Evolutionary conservation across 2,113 vertebrate genomes (phyloP), one percentile per base, ranked within the genome.

Genomic region (Spheniscus mendiculus): DNA sequence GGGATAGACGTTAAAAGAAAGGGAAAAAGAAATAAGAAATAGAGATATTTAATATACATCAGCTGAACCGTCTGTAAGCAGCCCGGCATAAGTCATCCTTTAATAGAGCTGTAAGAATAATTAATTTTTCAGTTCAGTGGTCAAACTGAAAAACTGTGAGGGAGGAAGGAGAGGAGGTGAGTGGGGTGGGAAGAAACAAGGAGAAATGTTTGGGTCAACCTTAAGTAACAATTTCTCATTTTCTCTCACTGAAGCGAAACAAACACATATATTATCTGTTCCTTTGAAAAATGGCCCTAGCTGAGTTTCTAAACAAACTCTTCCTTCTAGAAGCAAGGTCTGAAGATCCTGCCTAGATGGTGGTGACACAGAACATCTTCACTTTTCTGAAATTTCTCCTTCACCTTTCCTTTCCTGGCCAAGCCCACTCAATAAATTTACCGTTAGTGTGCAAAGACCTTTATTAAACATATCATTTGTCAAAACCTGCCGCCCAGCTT

Each of bases 61-160:
- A 77, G 47, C 61, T 66, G 58, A 61, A 12, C 59, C 34, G 44
- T 49, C 82, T 80, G 66, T 45, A 80, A 82, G 62, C 65, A 93
- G 77, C 73, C 77, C 87, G 83, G 65, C 92, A 70, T 83, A 94
- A 97, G 71, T 77, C 92, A 83, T 85, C 49, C 67, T 93, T 91
- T 97, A 97, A 95, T 88, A 97, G 92, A 97, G 84, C 62, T 97
- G 93, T 94, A 97, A 86, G 90, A 97, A 94, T 96, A 97, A 95
- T 93, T 96, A 96, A 96, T 97, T 97, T 97, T 97, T 96, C 97
- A 97, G 92, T 95, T 97, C 93, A 94, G 84, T 94, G 62, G 82
- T 90, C 92, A 96, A 95, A 97, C 95, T 92, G 96, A 97, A 97
- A 95, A 97, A 65, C 87, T 80, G 52, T n/a, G 90, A 91, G 58